phyloP scores from a whole-genome alignment of 2,113 vertebrate genomes.

The Aramus guarauna region DNA sequence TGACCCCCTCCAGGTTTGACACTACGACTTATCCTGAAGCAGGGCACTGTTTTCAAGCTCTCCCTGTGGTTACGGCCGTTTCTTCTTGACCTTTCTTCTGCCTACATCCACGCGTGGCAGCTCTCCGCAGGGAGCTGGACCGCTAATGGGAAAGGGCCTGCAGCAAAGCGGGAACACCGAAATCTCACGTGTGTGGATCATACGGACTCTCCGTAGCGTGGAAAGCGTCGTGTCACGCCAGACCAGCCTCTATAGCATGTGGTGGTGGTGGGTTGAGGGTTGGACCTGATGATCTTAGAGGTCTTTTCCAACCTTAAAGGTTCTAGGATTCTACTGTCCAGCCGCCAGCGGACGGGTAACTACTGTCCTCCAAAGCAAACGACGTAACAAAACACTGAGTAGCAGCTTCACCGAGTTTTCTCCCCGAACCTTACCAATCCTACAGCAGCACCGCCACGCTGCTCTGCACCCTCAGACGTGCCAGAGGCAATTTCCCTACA shows the following conservation, averaged over 20 bases:
- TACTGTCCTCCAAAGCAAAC: background rate
- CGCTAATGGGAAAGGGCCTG: rapidly evolving
- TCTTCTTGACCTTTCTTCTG: background rate
- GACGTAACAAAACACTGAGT: rapidly evolving
- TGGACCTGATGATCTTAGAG: too few relatives aligned
- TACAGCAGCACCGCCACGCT: background rate
- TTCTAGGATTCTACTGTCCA: too few relatives aligned
- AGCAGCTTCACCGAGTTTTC: background rate
- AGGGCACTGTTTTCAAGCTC: background rate
- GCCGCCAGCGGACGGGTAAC: background rate
- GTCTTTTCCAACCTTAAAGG: too few relatives aligned
- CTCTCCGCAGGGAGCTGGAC: rapidly evolving
- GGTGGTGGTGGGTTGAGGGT: too few relatives aligned
- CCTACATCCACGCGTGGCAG: background rate
- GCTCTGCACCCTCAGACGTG: rapidly evolving
- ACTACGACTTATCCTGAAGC: rapidly evolving
- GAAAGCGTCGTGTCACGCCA: background rate
- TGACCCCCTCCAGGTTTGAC: background rate
- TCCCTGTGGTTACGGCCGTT: rapidly evolving
- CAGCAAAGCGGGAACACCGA: background rate
- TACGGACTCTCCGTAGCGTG: rapidly evolving
- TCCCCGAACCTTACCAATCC: background rate
- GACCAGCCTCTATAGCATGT: background rate
- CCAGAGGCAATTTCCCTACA: rapidly evolving
- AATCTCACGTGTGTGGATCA: rapidly evolving